Evolutionary conservation across 2,797 vertebrate genomes (phyloP), one percentile per base, ranked within the genome.

Genomic region (Eptatretus atami): DNA sequence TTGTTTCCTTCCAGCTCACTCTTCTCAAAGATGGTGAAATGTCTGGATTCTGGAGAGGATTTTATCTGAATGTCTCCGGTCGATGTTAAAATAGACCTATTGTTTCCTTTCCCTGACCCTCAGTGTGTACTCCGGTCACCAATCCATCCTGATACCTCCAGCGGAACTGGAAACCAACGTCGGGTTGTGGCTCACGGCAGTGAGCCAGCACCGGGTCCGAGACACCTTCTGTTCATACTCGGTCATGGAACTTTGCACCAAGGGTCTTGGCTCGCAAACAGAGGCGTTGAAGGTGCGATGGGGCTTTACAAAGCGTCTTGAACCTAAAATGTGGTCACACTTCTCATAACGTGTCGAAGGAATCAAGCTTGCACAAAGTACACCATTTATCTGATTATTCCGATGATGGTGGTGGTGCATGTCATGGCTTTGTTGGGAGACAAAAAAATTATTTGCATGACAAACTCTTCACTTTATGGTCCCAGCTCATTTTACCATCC

Each of bases 201-300:
- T 94, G 66, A 94, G 87, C 71, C 86, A 94, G 72, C 86, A 88
- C 72, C 88, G 84, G 75, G 84, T 88, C 14, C 82, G 87, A 0
- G 80, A 88, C 69, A 90, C 86, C 2, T 96, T 96, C 80, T 96
- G 88, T 71, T 96, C 88, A 0, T 96, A 94, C 69, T 93, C 86
- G 0, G 87, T 94, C 66, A 94, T 96, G 88, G 88, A 96, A 76
- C 86, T 90, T 79, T 94, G 88, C 72, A 88, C 87, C 72, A 83
- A 83, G 68, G 87, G 87, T 53, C 77, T 94, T 60, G 85, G 86
- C 1, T 73, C 81, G 0, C 88, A 93, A 74, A 92, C 84, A 0
- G 81, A 84, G 44, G 70, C 71, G 6, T 78, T 94, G 15, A 74
- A 82, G 77, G 87, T 93, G 64, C 78, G 83, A 70, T 52, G 8